A percentile compares a stretch with the other conserved stretches of the same genome.
These are phyloP conservation scores for Penaeus indicus DNA, from an alignment of 1,140 invertebrate genomes.

Conservation along the genomic window DNA sequence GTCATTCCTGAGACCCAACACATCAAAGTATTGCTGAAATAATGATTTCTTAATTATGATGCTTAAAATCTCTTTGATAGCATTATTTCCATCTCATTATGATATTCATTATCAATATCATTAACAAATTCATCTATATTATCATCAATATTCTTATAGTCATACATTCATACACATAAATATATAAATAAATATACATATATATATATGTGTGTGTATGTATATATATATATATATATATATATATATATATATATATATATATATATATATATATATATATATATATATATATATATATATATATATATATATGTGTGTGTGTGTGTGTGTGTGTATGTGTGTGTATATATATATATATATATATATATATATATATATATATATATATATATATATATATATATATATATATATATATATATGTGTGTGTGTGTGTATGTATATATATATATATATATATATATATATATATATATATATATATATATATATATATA, in stretches of 20 bases:
- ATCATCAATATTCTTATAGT: too few species aligned
- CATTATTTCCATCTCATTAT: too few species aligned
- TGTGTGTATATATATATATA: background rate
- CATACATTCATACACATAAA: too few species aligned
- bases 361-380: background rate
- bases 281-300: background rate
- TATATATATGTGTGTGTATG: background rate
- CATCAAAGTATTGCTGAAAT: constrained; percentile 32
- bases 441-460: constrained; percentile 4
- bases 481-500: constrained; percentile 22
- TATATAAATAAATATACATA: background rate
- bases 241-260: constrained; percentile 13
- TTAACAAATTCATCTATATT: too few species aligned
- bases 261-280: constrained; percentile 27
- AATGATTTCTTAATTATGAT: too few species aligned
- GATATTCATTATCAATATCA: too few species aligned
- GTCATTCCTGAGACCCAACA: constrained; percentile 19
- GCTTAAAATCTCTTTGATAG: too few species aligned
- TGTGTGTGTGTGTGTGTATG: background rate
- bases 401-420: background rate
- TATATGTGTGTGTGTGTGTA: background rate
- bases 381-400: background rate
- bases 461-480: constrained; percentile 18
- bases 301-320: background rate
- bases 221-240: too few species aligned